A percentile compares a stretch with the other conserved stretches of the same genome.
These are phyloP conservation scores for Platyrinchus mystaceus DNA, from an alignment of 2,797 vertebrate genomes.

Conservation along the genomic window DNA sequence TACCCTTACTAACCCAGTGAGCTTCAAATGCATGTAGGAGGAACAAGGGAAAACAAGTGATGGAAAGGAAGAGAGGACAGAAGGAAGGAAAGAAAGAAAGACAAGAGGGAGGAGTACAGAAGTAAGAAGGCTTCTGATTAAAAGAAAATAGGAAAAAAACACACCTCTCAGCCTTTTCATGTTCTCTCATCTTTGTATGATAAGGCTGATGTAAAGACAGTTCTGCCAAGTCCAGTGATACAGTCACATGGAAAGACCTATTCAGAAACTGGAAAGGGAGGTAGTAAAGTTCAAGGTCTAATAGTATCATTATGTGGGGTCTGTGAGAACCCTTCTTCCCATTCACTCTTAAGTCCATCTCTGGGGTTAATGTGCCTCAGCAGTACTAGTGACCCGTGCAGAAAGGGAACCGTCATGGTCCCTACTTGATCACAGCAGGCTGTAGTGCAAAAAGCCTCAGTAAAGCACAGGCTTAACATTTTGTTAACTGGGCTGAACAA, in stretches of 20 bases:
- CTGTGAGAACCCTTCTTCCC: background rate
- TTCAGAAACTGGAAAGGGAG: background rate
- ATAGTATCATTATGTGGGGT: background rate
- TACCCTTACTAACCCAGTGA: background rate
- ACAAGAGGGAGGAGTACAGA: background rate
- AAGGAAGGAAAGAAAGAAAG: background rate
- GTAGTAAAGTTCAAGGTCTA: background rate
- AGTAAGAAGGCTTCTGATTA: background rate
- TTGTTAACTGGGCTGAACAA: conserved; percentile 43
- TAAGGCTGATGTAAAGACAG: background rate
- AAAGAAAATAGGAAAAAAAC: background rate
- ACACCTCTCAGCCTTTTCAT: background rate
- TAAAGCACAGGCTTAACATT: background rate
- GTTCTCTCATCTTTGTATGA: background rate
- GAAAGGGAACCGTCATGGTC: background rate
- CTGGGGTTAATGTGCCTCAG: background rate
- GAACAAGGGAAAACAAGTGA: background rate
- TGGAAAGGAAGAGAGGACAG: background rate
- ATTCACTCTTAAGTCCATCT: background rate
- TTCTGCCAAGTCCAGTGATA: background rate
- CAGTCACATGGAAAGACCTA: background rate
- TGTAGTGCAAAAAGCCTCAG: background rate
- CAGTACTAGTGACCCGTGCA: background rate
- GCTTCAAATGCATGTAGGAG: background rate
- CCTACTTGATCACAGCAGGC: background rate